Conservation (phyloP, 2,797 vertebrate species). For the Coranthus polyacanthus region DNA sequence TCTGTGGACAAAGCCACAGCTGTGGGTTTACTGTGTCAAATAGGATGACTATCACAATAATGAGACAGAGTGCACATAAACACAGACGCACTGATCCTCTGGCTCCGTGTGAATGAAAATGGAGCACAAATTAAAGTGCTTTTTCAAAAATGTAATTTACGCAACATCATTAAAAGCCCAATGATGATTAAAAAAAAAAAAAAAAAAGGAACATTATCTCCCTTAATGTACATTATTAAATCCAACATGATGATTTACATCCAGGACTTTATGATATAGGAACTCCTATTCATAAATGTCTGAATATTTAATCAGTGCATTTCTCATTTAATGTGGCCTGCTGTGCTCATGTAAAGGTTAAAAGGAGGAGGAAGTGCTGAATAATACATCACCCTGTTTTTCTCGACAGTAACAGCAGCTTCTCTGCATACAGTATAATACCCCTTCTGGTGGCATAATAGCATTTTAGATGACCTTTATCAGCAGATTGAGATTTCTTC, state of each 20-base stretch:
- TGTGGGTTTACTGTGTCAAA: slow-evolving; percentile 41
- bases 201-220: slow-evolving; percentile 10
- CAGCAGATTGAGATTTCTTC: too few species aligned
- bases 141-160: slow-evolving; percentile 22
- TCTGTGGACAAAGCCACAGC: slow-evolving; percentile 18
- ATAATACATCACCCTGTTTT: slow-evolving; percentile 31
- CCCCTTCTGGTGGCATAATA: not conserved
- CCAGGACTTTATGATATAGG: not conserved
- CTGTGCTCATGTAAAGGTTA: slow-evolving; percentile 46
- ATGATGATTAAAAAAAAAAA: slow-evolving; percentile 12
- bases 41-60: slow-evolving; percentile 28
- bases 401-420: slow-evolving; percentile 16
- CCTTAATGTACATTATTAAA: not conserved
- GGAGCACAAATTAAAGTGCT: slow-evolving; percentile 51
- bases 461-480: not conserved
- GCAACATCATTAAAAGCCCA: slow-evolving; percentile 13
- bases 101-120: slow-evolving; percentile 42
- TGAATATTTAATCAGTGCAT: slow-evolving; percentile 16
- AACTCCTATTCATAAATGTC: slow-evolving; percentile 1
- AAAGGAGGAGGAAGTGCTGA: slow-evolving; percentile 30
- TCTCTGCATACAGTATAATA: not conserved
- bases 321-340: slow-evolving; percentile 11
- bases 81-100: slow-evolving; percentile 42
- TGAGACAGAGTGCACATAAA: slow-evolving; percentile 2
- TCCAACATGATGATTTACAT: not conserved